A percentile compares a stretch with the other conserved stretches of the same genome.
Conservation (phyloP, 2,888 invertebrate species). For the Polydrusus pterygomalis region DNA sequence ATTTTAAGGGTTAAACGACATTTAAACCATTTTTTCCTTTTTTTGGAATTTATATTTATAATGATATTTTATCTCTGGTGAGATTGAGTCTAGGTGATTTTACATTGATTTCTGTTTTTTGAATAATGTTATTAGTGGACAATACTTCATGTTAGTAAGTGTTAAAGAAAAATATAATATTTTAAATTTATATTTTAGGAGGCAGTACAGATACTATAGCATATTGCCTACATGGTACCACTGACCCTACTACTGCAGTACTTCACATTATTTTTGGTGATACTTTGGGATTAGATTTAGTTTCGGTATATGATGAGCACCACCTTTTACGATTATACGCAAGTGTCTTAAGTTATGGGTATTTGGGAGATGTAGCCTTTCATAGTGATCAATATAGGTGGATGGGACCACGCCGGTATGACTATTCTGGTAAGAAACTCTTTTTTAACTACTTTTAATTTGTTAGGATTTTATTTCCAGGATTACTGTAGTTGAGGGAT, state of each 20-base stretch:
- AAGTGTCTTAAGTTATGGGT: constrained; percentile 88
- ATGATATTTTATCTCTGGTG: too few species aligned
- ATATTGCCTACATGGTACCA: constrained; percentile 86
- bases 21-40: too few species aligned
- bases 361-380: constrained; percentile 86
- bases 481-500: too few species aligned
- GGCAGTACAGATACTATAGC: constrained; percentile 87
- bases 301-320: constrained; percentile 80
- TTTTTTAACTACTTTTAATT: too few species aligned
- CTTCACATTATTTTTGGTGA: constrained; percentile 88
- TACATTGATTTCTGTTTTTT: too few species aligned
- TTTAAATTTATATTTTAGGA: constrained; percentile 34
- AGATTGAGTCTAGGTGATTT: too few species aligned
- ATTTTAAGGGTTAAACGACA: neutral
- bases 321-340: constrained; percentile 80
- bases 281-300: constrained; percentile 83
- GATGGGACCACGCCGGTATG: constrained; percentile 91
- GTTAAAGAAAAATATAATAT: too few species aligned
- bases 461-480: too few species aligned
- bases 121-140: too few species aligned
- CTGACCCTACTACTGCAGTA: constrained; percentile 86
- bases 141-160: neutral
- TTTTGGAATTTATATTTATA: too few species aligned
- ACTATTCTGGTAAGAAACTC: constrained; percentile 78
- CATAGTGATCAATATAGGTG: constrained; percentile 88